These are phyloP conservation scores for Ecdyonurus torrentis DNA, from an alignment of 2,888 invertebrate genomes.

Conservation along the genomic window DNA sequence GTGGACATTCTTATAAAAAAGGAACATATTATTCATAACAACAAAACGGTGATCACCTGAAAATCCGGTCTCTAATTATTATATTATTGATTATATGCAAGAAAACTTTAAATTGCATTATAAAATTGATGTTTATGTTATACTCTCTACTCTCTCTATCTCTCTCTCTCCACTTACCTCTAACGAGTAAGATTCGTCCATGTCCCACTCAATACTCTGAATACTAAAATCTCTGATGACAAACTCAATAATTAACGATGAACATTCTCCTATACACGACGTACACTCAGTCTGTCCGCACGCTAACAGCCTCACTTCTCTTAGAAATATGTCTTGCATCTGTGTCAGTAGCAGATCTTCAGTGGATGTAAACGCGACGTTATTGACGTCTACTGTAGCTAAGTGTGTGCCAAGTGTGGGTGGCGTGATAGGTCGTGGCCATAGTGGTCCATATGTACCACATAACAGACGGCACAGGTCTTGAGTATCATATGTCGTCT, in stretches of 20 bases:
- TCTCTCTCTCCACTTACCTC: too few relatives aligned
- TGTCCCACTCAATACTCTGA: constrained; percentile 32
- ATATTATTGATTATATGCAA: too few relatives aligned
- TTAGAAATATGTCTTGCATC: constrained; percentile 27
- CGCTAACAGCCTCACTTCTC: constrained; percentile 33
- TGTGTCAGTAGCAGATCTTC: constrained; percentile 32
- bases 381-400: constrained; percentile 19
- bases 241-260: constrained; percentile 6
- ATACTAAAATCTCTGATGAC: constrained; percentile 12
- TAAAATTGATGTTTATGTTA: too few relatives aligned
- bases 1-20: too few relatives aligned
- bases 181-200: constrained; percentile 50
- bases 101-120: too few relatives aligned
- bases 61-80: too few relatives aligned
- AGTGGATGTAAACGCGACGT: constrained; percentile 30
- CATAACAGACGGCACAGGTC: constrained; percentile 50
- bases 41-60: too few relatives aligned
- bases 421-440: constrained; percentile 45
- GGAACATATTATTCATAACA: too few relatives aligned
- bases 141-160: too few relatives aligned
- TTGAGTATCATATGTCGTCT: too few relatives aligned
- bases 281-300: constrained; percentile 20
- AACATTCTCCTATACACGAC: constrained; percentile 19
- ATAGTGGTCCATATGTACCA: constrained; percentile 46
- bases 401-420: constrained; percentile 26